Evolutionary conservation across 2,113 vertebrate species (phyloP), one percentile per base, ranked within the genome.

Genomic region (Solea senegalensis): DNA sequence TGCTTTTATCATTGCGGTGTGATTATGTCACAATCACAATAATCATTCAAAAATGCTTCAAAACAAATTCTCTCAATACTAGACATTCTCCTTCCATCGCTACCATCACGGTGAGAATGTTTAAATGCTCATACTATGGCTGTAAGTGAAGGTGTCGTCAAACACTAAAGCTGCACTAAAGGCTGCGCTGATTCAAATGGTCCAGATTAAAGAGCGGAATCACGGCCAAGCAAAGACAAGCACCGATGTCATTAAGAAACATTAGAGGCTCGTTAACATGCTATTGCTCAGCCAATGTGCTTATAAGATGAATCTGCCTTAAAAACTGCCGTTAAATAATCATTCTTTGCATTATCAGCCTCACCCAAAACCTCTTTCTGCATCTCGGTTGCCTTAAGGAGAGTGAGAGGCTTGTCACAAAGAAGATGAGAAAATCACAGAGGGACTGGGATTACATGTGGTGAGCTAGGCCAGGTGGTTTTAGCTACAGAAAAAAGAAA

Each of bases 181-280:
- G 41, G 53, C 76, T 69, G 53, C 69, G 51, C 45, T 1, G 60
- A 45, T 67, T 82, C 74, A 83, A 81, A 90, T 81, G 65, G 74
- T 55, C 72, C 65, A 61, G 59, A 79, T 69, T 63, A 65, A 58
- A 76, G 82, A 81, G 65, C 67, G 77, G 55, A 83, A 82, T 68
- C 73, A 65, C 40, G 63, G 67, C 44, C 16, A 69, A 61, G 72
- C 76, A 59, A 71, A 65, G 21, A 59, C 51, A 41, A 76, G 57
- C 40, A 46, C 61, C 41, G 48, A 65, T 40, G 56, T 79, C 85
- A 86, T 91, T 86, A 89, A 76, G 66, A 80, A 70, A 65, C 86
- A 90, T 91, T 88, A 88, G 85, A 91, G 82, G 63, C 70, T 81
- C 86, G 84, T 89, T 85, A 85, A 48, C 57, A 46, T 77, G 81